Evolutionary conservation across 2,888 invertebrate genomes (phyloP), one percentile per base, ranked within the genome.

Genomic region (Cyclophora albipunctata): DNA sequence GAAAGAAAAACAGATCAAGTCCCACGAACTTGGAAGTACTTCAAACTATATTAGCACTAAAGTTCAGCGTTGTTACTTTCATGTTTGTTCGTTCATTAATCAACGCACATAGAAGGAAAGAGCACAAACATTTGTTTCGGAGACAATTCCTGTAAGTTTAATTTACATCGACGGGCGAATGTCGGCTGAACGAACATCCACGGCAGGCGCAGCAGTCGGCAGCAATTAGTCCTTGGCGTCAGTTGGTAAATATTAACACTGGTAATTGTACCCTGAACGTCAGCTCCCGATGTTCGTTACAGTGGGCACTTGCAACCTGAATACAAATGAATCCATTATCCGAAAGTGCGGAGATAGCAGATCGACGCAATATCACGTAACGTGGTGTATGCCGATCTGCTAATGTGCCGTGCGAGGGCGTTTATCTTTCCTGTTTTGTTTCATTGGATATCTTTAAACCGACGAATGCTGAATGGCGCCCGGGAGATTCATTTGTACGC

Each of bases 261-360:
- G 74, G 83, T 86, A 85, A 87, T 86, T 87, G 85, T 86, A 79
- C 79, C 67, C 77, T 75, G 79, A 81, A 77, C 81, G 84, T 81
- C 82, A 82, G 84, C 80, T 73, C 76, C 75, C 77, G 76, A 82
- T 83, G 85, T 86, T 87, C 85, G 84, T 85, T 87, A 87, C 84
- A 78, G 78, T 75, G 74, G 69, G 74, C 77, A 79, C 78, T 80
- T 75, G 81, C 81, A 79, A 73, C 76, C 81, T 75, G 87, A 87
- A 87, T 87, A 87, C 86, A 86, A 86, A 87, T 87, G 84, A 85
- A 84, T 78, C 81, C 77, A 87, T 86, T 87, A 86, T 77, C 76
- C 71, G 78, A 79, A 83, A 79, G 73, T 78, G 79, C 75, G 69
- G 73, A 73, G 83, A 81, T 81, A 78, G 76, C 76, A 73, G 73